Conservation (phyloP, 30 jellyfish, hydroid and myxozoan species). For the Hydractinia symbiolongicarpus region DNA sequence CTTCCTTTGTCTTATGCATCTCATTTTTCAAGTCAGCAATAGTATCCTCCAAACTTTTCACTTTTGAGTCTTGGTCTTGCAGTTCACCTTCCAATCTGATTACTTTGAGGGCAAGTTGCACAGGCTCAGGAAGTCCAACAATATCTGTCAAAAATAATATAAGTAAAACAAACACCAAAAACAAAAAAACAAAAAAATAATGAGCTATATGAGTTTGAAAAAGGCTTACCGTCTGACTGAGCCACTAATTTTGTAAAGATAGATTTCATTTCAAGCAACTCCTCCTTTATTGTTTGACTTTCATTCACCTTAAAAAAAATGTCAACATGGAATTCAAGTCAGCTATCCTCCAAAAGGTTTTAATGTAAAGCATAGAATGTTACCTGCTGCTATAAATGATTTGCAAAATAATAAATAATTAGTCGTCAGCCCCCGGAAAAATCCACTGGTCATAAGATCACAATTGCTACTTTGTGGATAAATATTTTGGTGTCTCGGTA, state of each 20-base stretch:
- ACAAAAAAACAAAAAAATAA: neutral
- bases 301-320: conserved; percentile 16
- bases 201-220: too few species aligned
- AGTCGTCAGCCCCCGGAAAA: too few species aligned
- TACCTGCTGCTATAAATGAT: too few species aligned
- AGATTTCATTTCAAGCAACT: conserved; percentile 34
- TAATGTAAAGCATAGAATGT: too few species aligned
- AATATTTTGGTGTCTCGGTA: too few species aligned
- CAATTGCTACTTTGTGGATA: too few species aligned
- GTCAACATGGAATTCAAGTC: too few species aligned
- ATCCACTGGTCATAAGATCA: too few species aligned
- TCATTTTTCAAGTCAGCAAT: conserved; percentile 12
- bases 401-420: too few species aligned
- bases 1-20: conserved; percentile 53
- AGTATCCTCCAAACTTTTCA: conserved; percentile 17
- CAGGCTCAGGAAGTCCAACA: conserved; percentile 67
- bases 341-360: too few species aligned
- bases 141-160: neutral
- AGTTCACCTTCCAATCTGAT: conserved; percentile 52
- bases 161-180: neutral
- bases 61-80: conserved; percentile 43
- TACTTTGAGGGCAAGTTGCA: conserved; percentile 51
- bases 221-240: conserved; percentile 22
- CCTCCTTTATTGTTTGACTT: conserved; percentile 21
- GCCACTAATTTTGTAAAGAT: conserved; percentile 21